Percentiles rank a stretch among this genome's conserved stretches.
Conservation (phyloP, 2,797 vertebrate species). For the Anguilla pacifica region DNA sequence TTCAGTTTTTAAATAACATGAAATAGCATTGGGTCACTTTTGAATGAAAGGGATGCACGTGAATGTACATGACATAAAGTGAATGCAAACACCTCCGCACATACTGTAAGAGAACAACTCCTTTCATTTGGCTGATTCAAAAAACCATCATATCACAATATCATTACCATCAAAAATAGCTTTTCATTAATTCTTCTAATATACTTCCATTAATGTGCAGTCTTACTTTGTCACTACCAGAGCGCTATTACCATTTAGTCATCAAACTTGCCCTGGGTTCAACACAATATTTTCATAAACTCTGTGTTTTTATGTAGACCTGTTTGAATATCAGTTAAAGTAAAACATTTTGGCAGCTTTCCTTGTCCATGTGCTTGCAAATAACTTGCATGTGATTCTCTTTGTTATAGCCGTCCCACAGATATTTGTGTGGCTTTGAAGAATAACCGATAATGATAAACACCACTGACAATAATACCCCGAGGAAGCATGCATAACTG, state of each 20-base stretch:
- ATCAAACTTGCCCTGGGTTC: not conserved
- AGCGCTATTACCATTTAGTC: not conserved
- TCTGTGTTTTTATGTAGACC: not conserved
- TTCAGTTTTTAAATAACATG: slow-evolving; percentile 72
- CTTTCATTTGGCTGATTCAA: slow-evolving; percentile 11
- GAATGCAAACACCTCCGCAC: slow-evolving; percentile 42
- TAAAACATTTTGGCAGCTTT: not conserved
- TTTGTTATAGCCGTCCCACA: not conserved
- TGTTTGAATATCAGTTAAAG: not conserved
- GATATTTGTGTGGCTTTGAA: not conserved
- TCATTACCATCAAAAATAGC: not conserved
- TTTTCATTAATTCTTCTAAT: not conserved
- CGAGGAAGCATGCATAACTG: not conserved
- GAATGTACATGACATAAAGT: slow-evolving; percentile 72
- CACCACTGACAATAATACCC: not conserved
- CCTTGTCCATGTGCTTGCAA: not conserved
- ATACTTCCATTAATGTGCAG: not conserved
- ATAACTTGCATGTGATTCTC: not conserved
- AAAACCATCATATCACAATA: slow-evolving; percentile 2
- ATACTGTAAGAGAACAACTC: slow-evolving; percentile 44
- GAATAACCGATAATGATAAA: not conserved
- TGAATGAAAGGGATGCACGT: slow-evolving; percentile 79
- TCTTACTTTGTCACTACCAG: not conserved
- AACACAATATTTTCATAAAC: not conserved
- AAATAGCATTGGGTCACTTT: slow-evolving; percentile 62